phyloP scores from a whole-genome alignment of 1,140 invertebrate species.

The Heliothis subflexa region DNA sequence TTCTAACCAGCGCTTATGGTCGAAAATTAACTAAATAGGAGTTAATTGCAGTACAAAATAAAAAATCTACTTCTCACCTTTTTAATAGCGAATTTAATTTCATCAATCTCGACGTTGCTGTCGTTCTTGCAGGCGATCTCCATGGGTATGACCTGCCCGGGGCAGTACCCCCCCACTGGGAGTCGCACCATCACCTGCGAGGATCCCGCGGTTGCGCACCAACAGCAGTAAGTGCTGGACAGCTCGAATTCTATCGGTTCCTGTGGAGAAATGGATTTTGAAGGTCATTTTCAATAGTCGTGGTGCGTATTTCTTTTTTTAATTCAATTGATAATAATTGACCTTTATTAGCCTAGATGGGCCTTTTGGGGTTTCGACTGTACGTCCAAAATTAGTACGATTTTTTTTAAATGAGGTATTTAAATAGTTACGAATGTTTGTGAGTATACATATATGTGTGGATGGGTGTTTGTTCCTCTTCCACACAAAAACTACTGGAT shows the following conservation, averaged over 20 bases:
- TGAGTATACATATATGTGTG: too few species aligned
- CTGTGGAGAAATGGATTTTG: constrained; percentile 66
- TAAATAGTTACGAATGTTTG: neutral
- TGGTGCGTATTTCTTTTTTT: too few species aligned
- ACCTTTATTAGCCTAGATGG: too few species aligned
- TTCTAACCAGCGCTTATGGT: too few species aligned
- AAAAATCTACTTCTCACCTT: constrained; percentile 72
- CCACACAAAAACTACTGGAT: too few species aligned
- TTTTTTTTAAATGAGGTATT: neutral
- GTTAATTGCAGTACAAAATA: neutral
- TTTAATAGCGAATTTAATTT: constrained; percentile 86
- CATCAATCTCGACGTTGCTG: constrained; percentile 87
- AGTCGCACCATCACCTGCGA: constrained; percentile 87
- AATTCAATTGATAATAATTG: too few species aligned
- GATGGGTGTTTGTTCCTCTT: too few species aligned
- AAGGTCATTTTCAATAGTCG: too few species aligned
- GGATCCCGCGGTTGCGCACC: constrained; percentile 88
- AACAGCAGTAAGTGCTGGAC: constrained; percentile 89
- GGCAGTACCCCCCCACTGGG: constrained; percentile 89
- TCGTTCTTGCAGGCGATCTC: constrained; percentile 88
- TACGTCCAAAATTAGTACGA: too few species aligned
- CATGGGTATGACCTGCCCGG: constrained; percentile 89
- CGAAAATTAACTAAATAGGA: too few species aligned
- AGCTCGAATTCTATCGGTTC: constrained; percentile 87
- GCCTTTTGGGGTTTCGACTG: too few species aligned